Evolutionary conservation across 2,888 invertebrate genomes (phyloP), one percentile per base, ranked within the genome.

Genomic region (Drosophila crucigera): DNA sequence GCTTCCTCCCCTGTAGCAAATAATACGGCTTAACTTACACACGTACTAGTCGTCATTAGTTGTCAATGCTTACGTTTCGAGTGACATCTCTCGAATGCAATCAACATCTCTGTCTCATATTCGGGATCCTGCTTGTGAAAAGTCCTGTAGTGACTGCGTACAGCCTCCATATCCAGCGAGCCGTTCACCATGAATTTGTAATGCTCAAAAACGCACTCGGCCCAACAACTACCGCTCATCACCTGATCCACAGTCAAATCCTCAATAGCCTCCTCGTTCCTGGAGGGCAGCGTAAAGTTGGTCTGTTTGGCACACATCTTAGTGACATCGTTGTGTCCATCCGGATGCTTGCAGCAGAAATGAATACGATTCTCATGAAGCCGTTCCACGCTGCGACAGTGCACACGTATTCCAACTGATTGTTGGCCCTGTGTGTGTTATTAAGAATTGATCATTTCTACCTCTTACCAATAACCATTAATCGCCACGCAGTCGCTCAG

Each of bases 321-420:
- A 14, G 77, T 84, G 4, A 90, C 65, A 1, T 82, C 84, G 19
- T 90, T 79, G 19, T 89, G 91, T 0, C 91, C 90, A 50, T 91
- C 90, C 0, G 91, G 91, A 79, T 90, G 90, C 39, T 82, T 72
- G 63, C 90, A 90, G 64, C 90, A 91, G 19, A 62, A 71, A 31
- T 91, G 89, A n/a, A 90, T 91, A 37, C 85, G 84, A 54, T 91
- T 83, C 76, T 91, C 91, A 41, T 83, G 88, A 4, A 91, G 73
- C 6, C 76, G 73, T 30, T 89, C 80, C 59, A 79, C 65, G 49
- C 83, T 73, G 1, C 73, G 68, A 30, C 91, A 90, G 11, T 80
- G 63, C 4, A 76, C 60, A 2, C 78, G 64, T 7, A 65, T 66
- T n/a, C 54, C 73, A 2, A n/a, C 33, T 10, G 52, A 31, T 0